Base-by-base conservation (phyloP, 2,797 vertebrate genomes). In the Argya squamiceps region DNA sequence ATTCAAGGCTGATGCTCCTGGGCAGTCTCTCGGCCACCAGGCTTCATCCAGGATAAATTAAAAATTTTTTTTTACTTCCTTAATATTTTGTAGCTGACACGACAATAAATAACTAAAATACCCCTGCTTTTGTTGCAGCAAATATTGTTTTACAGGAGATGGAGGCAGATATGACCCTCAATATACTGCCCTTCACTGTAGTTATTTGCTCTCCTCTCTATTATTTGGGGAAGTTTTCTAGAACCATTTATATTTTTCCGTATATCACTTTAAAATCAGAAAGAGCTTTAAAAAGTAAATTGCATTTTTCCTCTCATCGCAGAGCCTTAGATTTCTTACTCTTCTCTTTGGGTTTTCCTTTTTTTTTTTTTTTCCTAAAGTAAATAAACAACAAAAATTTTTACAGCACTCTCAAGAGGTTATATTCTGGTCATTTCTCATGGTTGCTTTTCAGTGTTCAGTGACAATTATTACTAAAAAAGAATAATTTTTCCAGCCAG, bases 271-370 rank as follows among this genome's bases (percentile, higher is more conserved):
- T 90, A 97, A 91, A 97, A 96, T 95, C 95, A 93, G 84, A 92
- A 94, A 88, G 69, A 81, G 83, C 93, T 97, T 96, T 97, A 92
- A 91, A 89, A 73, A 97, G 93, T 95, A 97, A 97, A 97, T 95
- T 96, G 91, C 58, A 55, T 92, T 91, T 92, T 84, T 71, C 75
- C 75, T 90, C 70, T 88, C 67, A 32, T 85, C 10, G 3, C 70
- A 60, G 13, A 59, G 16, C 30, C 32, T 47, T 63, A 41, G 88
- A 41, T 73, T 94, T 76, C 52, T 91, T 70, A 46, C 74, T 78
- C 73, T 65, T 24, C 50, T 68, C 49, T 75, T 88, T 69, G 84
- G 49, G 46, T 89, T 88, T 84, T 36, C n/a, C 78, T 55, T 70
- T 71, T 47, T 13, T 80, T 62, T 70, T 64, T 50, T 71, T 64